These are phyloP conservation scores for Pyrocoelia pectoralis DNA, from an alignment of 2,888 invertebrate species.

Conservation along the genomic window DNA sequence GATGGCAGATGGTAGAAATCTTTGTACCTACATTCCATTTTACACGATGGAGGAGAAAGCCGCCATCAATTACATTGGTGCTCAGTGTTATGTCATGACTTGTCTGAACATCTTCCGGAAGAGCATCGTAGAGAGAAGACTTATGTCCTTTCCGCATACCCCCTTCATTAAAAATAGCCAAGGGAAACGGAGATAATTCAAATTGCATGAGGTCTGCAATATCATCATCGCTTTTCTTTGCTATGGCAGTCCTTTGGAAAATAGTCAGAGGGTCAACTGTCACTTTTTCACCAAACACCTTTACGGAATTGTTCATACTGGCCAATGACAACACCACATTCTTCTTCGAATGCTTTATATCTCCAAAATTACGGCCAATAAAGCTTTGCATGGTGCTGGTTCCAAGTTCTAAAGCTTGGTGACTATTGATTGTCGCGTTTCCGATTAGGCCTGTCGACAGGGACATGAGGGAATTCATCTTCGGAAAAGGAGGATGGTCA, in stretches of 20 bases:
- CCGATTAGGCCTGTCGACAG: conserved; percentile 28
- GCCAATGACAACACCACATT: conserved; percentile 27
- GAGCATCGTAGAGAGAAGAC: neutral
- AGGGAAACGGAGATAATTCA: conserved; percentile 37
- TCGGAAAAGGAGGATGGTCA: conserved; percentile 37
- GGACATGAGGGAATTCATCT: conserved; percentile 28
- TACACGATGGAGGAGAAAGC: conserved; percentile 21
- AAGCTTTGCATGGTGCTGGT: conserved; percentile 12
- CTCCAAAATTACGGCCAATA: neutral
- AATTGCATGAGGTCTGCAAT: conserved; percentile 34
- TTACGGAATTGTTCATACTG: conserved; percentile 29
- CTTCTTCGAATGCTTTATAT: conserved; percentile 20
- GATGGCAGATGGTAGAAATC: conserved; percentile 21
- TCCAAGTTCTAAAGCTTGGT: neutral
- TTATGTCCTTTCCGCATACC: conserved; percentile 8
- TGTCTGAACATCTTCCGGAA: neutral
- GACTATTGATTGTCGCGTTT: conserved; percentile 14
- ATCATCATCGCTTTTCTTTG: conserved; percentile 28
- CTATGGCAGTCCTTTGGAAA: conserved; percentile 36
- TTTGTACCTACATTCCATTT: conserved; percentile 15
- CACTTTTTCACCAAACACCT: conserved; percentile 31
- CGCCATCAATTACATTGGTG: conserved; percentile 18
- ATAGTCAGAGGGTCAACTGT: conserved; percentile 27
- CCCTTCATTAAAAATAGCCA: conserved; percentile 9
- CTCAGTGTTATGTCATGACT: conserved; percentile 14